phyloP scores from a whole-genome alignment of 1,140 invertebrate species.

The Laupala kohalensis region DNA sequence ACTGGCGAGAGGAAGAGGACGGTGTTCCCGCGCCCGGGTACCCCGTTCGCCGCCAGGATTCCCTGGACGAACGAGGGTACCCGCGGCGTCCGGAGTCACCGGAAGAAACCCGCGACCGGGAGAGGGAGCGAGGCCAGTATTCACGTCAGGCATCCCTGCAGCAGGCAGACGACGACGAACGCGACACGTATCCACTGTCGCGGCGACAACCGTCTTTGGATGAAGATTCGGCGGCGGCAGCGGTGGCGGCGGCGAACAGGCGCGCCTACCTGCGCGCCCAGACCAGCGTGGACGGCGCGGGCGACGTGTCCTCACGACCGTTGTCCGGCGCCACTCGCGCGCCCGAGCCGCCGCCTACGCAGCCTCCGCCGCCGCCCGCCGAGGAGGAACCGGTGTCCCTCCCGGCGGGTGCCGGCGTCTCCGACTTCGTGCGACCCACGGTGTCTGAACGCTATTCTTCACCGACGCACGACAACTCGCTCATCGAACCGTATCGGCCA shows the following conservation, averaged over 20 bases:
- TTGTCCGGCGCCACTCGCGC: slow-evolving; percentile 3
- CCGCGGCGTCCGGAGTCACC: neutral
- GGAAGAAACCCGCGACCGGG: no score
- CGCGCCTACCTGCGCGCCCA: slow-evolving; percentile 13
- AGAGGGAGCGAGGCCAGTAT: neutral
- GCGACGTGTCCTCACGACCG: slow-evolving; percentile 14
- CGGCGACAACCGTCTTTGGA: no score
- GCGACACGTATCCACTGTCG: neutral
- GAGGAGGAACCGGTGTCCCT: neutral
- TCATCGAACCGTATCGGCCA: slow-evolving; percentile 17
- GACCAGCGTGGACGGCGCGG: slow-evolving; percentile 14
- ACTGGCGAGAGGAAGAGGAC: slow-evolving; percentile 13
- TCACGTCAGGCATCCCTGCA: neutral
- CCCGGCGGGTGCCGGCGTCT: no score
- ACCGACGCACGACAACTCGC: slow-evolving; percentile 14
- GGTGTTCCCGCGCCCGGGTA: neutral
- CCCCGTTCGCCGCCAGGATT: neutral
- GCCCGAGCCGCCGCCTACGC: slow-evolving; percentile 9
- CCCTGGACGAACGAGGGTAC: neutral
- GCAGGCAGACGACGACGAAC: neutral
- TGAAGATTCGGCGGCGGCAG: no score
- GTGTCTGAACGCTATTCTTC: no score
- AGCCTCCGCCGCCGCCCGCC: slow-evolving; percentile 12
- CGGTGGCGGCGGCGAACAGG: no score
- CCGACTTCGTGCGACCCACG: neutral